These are phyloP conservation scores for Diploptera punctata DNA, from an alignment of 2,888 invertebrate genomes.

Conservation along the genomic window DNA sequence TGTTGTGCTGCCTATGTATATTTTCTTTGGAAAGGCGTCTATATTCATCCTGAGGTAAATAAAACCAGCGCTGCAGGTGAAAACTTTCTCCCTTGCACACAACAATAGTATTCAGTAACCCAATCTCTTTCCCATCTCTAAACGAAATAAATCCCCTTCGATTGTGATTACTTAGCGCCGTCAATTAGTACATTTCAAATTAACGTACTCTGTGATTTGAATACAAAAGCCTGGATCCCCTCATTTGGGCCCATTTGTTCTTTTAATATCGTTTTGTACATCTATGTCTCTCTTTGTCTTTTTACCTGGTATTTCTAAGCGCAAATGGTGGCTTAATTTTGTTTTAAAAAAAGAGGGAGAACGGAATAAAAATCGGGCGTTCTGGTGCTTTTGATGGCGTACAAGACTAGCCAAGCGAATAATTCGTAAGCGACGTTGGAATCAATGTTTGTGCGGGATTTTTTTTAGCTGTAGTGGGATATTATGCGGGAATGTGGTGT, in stretches of 20 bases:
- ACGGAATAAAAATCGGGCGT: background rate
- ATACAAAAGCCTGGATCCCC: background rate
- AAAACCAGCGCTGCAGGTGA: too few relatives aligned
- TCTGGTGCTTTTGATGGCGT: background rate
- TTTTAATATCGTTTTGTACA: background rate
- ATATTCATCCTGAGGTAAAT: too few relatives aligned
- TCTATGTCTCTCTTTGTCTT: background rate
- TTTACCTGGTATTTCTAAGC: background rate
- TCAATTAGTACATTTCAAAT: background rate
- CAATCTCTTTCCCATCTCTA: background rate
- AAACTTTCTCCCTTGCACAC: too few relatives aligned
- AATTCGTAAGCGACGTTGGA: background rate
- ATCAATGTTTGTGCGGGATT: background rate
- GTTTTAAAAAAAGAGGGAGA: background rate
- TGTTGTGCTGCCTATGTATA: too few relatives aligned
- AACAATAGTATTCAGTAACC: too few relatives aligned
- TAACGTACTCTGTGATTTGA: background rate
- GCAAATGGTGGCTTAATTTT: background rate
- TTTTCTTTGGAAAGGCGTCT: too few relatives aligned
- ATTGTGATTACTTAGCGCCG: slow-evolving; percentile 3
- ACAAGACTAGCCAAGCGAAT: background rate
- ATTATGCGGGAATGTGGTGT: too few relatives aligned
- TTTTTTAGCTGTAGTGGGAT: too few relatives aligned
- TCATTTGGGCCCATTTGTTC: background rate
- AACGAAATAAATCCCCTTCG: background rate